Conservation (phyloP, 2,113 vertebrate genomes). For the Indicator maculatus region DNA sequence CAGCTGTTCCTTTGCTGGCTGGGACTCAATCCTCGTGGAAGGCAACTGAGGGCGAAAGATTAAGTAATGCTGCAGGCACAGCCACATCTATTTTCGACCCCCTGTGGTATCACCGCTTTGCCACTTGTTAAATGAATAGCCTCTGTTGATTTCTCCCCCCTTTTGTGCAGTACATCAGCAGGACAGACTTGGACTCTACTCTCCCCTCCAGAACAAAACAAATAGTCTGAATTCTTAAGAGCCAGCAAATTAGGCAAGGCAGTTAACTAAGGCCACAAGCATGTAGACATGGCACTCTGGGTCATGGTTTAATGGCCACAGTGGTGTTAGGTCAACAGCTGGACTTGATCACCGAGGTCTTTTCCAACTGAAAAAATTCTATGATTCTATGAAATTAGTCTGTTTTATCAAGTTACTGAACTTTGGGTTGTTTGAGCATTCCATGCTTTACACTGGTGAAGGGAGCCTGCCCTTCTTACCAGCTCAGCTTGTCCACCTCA, state of each 20-base stretch:
- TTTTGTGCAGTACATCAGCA: background rate
- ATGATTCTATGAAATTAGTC: background rate
- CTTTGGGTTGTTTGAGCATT: background rate
- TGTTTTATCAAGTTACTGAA: background rate
- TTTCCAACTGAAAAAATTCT: no score
- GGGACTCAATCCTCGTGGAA: constrained; percentile 45
- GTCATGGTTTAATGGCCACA: no score
- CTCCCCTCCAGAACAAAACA: background rate
- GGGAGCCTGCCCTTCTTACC: background rate
- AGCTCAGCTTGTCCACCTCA: background rate
- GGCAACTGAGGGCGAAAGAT: constrained; percentile 58
- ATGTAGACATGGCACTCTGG: no score
- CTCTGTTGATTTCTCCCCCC: background rate
- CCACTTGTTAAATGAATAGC: constrained; percentile 54
- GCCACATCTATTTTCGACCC: constrained; percentile 45
- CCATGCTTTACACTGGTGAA: background rate
- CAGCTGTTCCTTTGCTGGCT: constrained; percentile 59
- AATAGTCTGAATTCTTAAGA: background rate
- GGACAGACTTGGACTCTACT: background rate
- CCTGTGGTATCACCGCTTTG: constrained; percentile 45
- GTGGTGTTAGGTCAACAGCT: no score
- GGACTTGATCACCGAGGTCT: no score
- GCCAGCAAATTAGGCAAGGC: background rate
- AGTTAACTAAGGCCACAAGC: background rate
- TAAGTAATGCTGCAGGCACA: constrained; percentile 58